Evolutionary conservation across 2,888 invertebrate species (phyloP).

Genomic region (Phengaris arion): DNA sequence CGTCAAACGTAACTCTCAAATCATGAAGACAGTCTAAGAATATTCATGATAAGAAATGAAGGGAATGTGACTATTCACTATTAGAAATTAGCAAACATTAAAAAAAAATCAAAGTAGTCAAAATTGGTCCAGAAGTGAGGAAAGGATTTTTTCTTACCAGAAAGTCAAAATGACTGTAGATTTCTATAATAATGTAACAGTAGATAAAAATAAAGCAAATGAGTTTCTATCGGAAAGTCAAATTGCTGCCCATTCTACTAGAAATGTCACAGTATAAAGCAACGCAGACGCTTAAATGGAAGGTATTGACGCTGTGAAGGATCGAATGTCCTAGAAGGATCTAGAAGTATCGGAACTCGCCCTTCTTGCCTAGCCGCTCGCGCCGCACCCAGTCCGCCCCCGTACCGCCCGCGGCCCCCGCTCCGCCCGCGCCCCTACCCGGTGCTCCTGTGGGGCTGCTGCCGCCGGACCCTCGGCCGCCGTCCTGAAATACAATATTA

Average conservation of each 20-base stretch:
- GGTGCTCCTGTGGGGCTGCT: constrained; percentile 60
- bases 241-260: background rate
- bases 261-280: background rate
- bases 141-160: no score
- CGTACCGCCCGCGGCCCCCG: constrained; percentile 69
- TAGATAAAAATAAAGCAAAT: no score
- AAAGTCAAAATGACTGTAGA: no score
- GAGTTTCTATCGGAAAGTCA: no score
- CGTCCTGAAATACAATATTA: constrained; percentile 51
- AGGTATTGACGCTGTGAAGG: constrained; percentile 9
- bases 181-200: no score
- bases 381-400: constrained; percentile 92
- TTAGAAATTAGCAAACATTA: no score
- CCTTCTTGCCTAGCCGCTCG: constrained; percentile 94
- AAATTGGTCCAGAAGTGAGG: no score
- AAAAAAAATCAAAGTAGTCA: no score
- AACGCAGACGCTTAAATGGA: background rate
- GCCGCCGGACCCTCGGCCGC: constrained; percentile 63
- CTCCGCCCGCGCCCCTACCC: constrained; percentile 48
- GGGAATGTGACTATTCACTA: no score
- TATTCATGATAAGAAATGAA: no score
- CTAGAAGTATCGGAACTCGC: constrained; percentile 95
- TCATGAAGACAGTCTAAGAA: no score
- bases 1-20: constrained; percentile 19
- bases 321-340: background rate